Conservation (phyloP, 2,888 invertebrate species). For the Ornithoptera priamus region DNA sequence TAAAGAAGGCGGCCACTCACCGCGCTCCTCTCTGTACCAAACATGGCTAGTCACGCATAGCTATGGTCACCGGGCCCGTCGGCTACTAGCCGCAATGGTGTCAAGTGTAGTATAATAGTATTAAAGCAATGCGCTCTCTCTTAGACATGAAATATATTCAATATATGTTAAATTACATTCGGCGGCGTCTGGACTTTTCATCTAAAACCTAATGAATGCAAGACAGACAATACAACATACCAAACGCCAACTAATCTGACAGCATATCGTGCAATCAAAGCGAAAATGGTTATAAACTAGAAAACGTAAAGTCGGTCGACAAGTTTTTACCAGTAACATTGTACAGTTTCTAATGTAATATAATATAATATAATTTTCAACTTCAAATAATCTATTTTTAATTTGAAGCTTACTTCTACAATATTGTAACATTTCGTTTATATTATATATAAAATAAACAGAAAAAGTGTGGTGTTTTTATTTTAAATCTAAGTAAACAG, state of each 20-base stretch:
- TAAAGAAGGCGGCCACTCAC: conserved; percentile 32
- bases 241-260: not conserved
- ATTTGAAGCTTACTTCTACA: too few species aligned
- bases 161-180: not conserved
- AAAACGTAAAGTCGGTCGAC: not conserved
- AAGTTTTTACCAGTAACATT: not conserved
- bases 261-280: conserved; percentile 7
- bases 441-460: too few species aligned
- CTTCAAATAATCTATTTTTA: too few species aligned
- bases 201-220: not conserved
- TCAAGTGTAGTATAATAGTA: too few species aligned
- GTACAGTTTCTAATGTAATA: too few species aligned
- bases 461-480: too few species aligned
- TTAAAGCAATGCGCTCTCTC: not conserved
- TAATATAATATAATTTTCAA: too few species aligned
- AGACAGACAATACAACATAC: not conserved
- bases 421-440: too few species aligned
- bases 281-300: conserved; percentile 46
- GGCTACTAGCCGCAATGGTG: not conserved
- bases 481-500: not conserved
- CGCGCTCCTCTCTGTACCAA: conserved; percentile 63
- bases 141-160: not conserved
- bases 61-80: conserved; percentile 1
- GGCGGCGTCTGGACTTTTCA: not conserved
- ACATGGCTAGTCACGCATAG: conserved; percentile 40